Evolutionary conservation across 2,888 invertebrate species (phyloP), one percentile per base, ranked within the genome.

Genomic region (Chloromyia formosa): DNA sequence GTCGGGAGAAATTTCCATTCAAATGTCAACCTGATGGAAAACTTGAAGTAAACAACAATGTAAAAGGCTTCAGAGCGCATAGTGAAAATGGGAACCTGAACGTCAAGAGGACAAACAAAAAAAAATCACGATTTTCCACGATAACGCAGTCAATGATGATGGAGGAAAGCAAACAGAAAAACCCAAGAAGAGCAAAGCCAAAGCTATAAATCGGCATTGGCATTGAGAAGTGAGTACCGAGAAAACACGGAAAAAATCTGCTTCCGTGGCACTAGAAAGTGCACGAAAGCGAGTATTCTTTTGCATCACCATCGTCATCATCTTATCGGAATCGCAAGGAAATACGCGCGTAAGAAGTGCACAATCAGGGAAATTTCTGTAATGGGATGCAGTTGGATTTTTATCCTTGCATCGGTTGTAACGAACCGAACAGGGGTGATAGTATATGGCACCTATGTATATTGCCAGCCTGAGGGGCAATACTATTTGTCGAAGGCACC

Each of bases 291-390:
- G 60, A 60, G 23, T 60, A 23, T 49, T n/a, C 27, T 35, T 35
- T 35, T 35, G 27, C 27, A 35, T 35, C 49, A 12, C 10, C 49
- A 49, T 49, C 49, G 27, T 49, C 49, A 12, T 49, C 49, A n/a
- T 49, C 49, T 49, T 49, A 35, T 35, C 27, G 27, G 7, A 35
- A 7, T 35, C 7, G 27, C 27, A 35, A 49, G 49, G 16, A 49
- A 49, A 49, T 7, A 35, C 49, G 22, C 60, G 23, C 22, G 23
- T 22, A 60, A 23, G 60, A 60, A 60, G 27, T 60, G 60, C 60
- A 60, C 60, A 60, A 60, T 60, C 60, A 60, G 60, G 49, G 60
- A 60, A 60, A 60, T 60, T 60, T 60, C 27, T 60, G 22, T 60
- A 60, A 60, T 60, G 60, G 60, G 60, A 60, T 60, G 60, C 60